Conservation (phyloP, 2,797 vertebrate genomes). For the Siniperca obscura region DNA sequence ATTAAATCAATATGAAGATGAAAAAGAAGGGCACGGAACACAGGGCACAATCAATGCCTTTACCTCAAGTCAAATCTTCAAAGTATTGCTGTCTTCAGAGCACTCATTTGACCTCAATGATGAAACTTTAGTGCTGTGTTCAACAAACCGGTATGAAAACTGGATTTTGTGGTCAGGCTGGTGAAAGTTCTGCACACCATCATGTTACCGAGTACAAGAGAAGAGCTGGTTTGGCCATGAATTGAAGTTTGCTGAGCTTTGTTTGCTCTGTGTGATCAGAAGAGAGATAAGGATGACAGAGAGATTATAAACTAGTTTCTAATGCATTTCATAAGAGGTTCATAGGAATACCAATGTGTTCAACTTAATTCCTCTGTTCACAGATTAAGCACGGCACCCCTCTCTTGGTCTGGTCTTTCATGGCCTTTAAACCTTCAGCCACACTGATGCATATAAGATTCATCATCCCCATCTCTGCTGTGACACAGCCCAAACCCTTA, state of each 20-base stretch:
- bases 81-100: conserved; percentile 33
- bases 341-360: conserved; percentile 73
- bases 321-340: conserved; percentile 63
- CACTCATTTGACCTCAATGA: conserved; percentile 37
- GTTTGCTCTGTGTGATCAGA: conserved; percentile 75
- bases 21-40: conserved; percentile 53
- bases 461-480: conserved; percentile 12
- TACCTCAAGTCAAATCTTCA: conserved; percentile 57
- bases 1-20: conserved; percentile 68
- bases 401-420: conserved; percentile 36
- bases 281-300: conserved; percentile 69
- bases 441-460: conserved; percentile 10
- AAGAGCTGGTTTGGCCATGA: conserved; percentile 46
- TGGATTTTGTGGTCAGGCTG: conserved; percentile 18
- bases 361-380: conserved; percentile 68
- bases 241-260: conserved; percentile 68
- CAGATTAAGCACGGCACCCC: conserved; percentile 65
- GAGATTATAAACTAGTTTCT: conserved; percentile 73
- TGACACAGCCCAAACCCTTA: neutral
- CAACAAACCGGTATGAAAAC: conserved; percentile 43
- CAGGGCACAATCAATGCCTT: conserved; percentile 65
- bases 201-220: neutral
- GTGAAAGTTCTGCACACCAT: conserved; percentile 11
- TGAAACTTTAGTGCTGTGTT: conserved; percentile 44
- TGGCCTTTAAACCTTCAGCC: conserved; percentile 65